Base-by-base conservation (phyloP, 2,113 vertebrate genomes). In the Buteo buteo region DNA sequence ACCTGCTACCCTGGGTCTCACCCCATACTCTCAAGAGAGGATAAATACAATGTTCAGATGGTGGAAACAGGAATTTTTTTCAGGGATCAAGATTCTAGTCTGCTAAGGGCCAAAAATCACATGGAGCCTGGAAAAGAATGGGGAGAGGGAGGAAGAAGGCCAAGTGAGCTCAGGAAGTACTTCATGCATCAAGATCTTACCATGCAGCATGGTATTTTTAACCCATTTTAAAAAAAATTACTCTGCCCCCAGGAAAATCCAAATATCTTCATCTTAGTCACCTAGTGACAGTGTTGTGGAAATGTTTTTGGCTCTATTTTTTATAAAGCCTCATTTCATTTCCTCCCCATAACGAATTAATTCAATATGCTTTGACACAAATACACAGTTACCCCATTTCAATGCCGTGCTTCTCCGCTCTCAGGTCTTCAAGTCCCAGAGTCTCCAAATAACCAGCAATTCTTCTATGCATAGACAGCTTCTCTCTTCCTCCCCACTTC, bases 301-400 rank as follows among this genome's bases (percentile, higher is more conserved):
- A 78, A 58, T 67, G 18, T 38, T 81, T 89, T 78, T 74, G 59
- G n/a, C 34, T 91, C 50, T 71, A 7, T 64, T 77, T 90, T 73
- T 67, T 26, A 32, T 22, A 81, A 66, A 73, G 55, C 17, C 55
- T 77, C 2, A 0, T 38, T 57, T 44, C 9, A 73, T 78, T 95
- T 88, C 64, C 83, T 81, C 78, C 32, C 66, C 9, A 29, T 42
- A 91, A 86, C n/a, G 42, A 94, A 91, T 88, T 86, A 73, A 94
- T 86, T 86, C 54, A 77, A 32, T 42, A 62, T 25, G 18, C 36
- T 58, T 83, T 83, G 54, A 94, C 77, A 80, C 36, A 96, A 96
- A 94, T 45, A 74, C 58, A 93, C 44, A 78, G 72, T 94, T 84
- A 94, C 55, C 64, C 77, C 77, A 86, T 84, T 93, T 86, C 64